A percentile compares a stretch with the other conserved stretches of the same genome.
These are phyloP conservation scores for Charadrius vociferus DNA, from an alignment of 2,113 vertebrate genomes.

Conservation along the genomic window DNA sequence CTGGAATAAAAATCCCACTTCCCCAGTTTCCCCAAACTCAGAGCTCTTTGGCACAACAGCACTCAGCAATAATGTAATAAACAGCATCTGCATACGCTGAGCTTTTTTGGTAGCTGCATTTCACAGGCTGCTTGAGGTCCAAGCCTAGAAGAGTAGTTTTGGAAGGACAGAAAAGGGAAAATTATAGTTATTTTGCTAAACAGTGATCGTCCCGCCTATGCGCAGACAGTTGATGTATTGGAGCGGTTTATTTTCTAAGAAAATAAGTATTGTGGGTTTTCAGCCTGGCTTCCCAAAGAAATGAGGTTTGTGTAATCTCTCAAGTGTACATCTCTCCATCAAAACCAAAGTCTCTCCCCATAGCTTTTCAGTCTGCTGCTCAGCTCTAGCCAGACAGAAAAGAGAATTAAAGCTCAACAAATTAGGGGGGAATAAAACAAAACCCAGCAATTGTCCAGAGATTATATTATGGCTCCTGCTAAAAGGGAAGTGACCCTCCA, in stretches of 20 bases:
- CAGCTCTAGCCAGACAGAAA: neutral
- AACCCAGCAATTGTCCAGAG: neutral
- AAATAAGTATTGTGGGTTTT: neutral
- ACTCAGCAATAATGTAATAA: neutral
- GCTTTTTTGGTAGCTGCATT: neutral
- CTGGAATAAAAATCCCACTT: neutral
- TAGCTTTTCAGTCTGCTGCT: neutral
- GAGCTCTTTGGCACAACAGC: neutral
- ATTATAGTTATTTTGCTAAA: neutral
- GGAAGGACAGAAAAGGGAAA: neutral
- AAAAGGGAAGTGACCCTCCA: neutral
- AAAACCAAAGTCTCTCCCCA: neutral
- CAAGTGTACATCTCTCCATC: neutral
- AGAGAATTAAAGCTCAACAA: neutral
- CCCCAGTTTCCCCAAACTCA: fast-evolving
- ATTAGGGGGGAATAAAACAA: neutral
- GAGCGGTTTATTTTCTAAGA: neutral
- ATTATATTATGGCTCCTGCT: neutral
- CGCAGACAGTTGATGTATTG: neutral
- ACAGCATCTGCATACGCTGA: neutral
- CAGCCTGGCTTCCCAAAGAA: neutral
- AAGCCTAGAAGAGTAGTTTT: neutral
- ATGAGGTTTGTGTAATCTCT: neutral
- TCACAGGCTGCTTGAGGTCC: neutral
- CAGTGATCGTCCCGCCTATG: neutral